These are phyloP conservation scores for Myiotriccus ornatus DNA, from an alignment of 2,797 vertebrate genomes.

Conservation along the genomic window DNA sequence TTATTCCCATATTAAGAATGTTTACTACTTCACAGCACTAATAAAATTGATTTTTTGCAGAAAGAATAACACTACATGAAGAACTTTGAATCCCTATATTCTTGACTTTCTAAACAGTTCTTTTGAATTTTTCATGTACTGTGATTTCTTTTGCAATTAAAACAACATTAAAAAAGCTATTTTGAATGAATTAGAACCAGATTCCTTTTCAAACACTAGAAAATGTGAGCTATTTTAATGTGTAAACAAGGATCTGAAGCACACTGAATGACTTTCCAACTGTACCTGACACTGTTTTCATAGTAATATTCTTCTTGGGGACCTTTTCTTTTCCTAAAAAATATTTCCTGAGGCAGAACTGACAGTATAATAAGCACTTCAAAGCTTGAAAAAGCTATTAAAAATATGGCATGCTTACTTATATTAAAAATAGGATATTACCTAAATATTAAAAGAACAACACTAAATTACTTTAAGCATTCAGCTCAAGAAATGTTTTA, in stretches of 20 bases:
- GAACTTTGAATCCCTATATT: background rate
- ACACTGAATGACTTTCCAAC: background rate
- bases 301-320: background rate
- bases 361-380: background rate
- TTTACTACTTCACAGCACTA: background rate
- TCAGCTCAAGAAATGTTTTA: background rate
- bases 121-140: slow-evolving; percentile 1
- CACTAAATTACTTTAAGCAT: background rate
- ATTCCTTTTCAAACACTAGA: background rate
- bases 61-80: background rate
- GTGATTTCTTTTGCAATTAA: slow-evolving; percentile 13
- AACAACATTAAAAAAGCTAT: background rate
- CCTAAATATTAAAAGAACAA: background rate
- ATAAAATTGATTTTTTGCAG: background rate
- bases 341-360: background rate
- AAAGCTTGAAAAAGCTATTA: background rate
- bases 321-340: background rate
- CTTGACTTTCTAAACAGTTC: background rate
- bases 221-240: background rate
- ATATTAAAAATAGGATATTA: too few relatives aligned
- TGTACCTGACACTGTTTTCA: background rate
- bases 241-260: slow-evolving; percentile 1
- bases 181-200: background rate
- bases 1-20: background rate
- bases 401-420: background rate